Evolutionary conservation across 53 echinoderm and acorn worm genomes (phyloP).

Genomic region (Henricia sp.): DNA sequence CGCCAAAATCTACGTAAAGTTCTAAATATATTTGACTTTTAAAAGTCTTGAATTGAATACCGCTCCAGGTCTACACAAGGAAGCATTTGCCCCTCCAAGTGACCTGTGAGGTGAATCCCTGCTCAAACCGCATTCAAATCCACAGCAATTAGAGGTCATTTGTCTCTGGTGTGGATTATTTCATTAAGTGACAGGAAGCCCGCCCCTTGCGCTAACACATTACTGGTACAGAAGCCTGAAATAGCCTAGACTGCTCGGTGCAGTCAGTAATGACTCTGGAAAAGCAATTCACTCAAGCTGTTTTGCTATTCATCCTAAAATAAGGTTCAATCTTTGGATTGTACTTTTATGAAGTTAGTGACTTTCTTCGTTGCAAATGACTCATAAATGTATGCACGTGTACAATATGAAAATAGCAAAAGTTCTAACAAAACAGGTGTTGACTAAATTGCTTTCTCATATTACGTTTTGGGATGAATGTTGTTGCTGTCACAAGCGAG

Average conservation of each 20-base stretch:
- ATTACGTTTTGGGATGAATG: too few species aligned
- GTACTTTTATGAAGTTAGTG: conserved; percentile 57
- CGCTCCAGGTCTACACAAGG: too few species aligned
- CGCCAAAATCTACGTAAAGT: too few species aligned
- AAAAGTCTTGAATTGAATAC: too few species aligned
- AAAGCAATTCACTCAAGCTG: conserved; percentile 8
- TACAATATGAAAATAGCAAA: conserved; percentile 26
- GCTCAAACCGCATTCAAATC: too few species aligned
- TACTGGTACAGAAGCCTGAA: conserved; percentile 34
- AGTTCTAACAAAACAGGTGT: too few species aligned
- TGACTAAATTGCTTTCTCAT: too few species aligned
- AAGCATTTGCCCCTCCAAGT: too few species aligned
- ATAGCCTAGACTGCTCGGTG: too few species aligned
- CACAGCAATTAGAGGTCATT: conserved; percentile 45
- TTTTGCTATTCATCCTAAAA: conserved; percentile 44
- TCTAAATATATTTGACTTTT: too few species aligned
- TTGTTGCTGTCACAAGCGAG: too few species aligned
- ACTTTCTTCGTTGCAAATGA: conserved; percentile 23
- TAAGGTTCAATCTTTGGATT: conserved; percentile 11
- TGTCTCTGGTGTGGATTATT: conserved; percentile 50
- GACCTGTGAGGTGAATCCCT: too few species aligned
- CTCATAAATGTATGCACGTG: conserved; percentile 3
- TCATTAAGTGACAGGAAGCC: conserved; percentile 54
- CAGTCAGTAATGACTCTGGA: conserved; percentile 5
- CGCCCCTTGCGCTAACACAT: conserved; percentile 24